Evolutionary conservation across 1,140 invertebrate species (phyloP), one percentile per base, ranked within the genome.

Genomic region (Stenopsyche tienmushanensis): DNA sequence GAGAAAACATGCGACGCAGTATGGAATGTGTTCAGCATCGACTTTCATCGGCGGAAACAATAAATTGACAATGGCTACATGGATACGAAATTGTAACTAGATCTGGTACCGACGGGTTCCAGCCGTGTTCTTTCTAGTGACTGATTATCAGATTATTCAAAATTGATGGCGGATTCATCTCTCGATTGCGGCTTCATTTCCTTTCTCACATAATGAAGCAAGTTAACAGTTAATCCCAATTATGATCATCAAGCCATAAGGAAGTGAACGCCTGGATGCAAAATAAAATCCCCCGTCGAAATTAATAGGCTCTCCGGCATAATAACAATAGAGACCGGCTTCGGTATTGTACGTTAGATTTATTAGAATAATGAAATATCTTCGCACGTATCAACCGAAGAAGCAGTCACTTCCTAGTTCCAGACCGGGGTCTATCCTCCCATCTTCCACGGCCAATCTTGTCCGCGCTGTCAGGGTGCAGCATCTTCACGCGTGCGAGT

Each of bases 401-500:
- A n/a, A n/a, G n/a, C n/a, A n/a, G n/a, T 39, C 34, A 39, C 34
- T 39, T 39, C 34, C 34, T 39, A 39, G 34, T 39, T 7, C 34
- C 34, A n/a, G 34, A 8, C 34, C 7, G 34, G 34, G n/a, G 7
- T n/a, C 34, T 39, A 39, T 39, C 34, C 34, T 39, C 34, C n/a
- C 34, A 39, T 39, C 34, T 39, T 39, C 34, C 7, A 39, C n/a
- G n/a, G n/a, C n/a, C n/a, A n/a, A n/a, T n/a, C n/a, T n/a, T n/a
- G 5, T 13, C 29, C 29, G 29, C 7, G 7, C 29, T 49, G 45
- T 49, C 45, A 49, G 17, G 45, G 10, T 49, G 45, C 15, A 17
- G 45, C 13, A 53, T 53, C 50, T 53, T 53, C 23, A 25, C 20
- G 29, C 54, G 54, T 57, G 54, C 54, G 25, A 21, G 34, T 57